A percentile compares a stretch with the other conserved stretches of the same genome.
phyloP scores from a whole-genome alignment of 1,140 invertebrate species.

The Daktulosphaira vitifoliae region DNA sequence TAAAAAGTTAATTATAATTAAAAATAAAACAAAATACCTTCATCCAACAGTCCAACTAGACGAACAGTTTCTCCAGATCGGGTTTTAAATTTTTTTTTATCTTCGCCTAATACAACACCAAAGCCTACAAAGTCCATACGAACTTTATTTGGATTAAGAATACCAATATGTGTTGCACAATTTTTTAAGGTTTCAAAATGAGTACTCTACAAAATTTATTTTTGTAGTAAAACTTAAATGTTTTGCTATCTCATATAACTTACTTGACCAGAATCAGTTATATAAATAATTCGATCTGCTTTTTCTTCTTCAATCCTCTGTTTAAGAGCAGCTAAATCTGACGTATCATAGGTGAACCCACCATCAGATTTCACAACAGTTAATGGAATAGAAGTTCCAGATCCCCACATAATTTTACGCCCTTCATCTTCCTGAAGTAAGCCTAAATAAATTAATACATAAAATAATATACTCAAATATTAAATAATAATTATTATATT shows the following conservation, averaged over 20 bases:
- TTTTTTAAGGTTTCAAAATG: constrained; percentile 73
- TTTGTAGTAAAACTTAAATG: constrained; percentile 39
- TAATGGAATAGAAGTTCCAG: constrained; percentile 61
- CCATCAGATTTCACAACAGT: constrained; percentile 97
- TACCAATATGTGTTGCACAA: constrained; percentile 62
- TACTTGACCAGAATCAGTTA: constrained; percentile 88
- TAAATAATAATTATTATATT: constrained; percentile 34
- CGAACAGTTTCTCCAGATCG: constrained; percentile 93
- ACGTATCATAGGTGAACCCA: constrained; percentile 98
- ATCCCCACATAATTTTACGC: constrained; percentile 71
- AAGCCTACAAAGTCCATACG: constrained; percentile 87
- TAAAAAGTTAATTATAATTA: constrained; percentile 11
- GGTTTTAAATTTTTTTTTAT: constrained; percentile 99
- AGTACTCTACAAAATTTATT: constrained; percentile 45
- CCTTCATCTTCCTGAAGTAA: constrained; percentile 83
- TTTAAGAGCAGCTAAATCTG: constrained; percentile 87
- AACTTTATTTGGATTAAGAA: constrained; percentile 54
- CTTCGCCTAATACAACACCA: constrained; percentile 95
- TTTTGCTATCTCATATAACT: too few relatives aligned
- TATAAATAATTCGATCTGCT: constrained; percentile 87
- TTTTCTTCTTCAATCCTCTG: constrained; percentile 83
- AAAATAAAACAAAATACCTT: constrained; percentile 53
- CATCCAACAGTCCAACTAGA: constrained; percentile 83
- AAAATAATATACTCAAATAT: constrained; percentile 25
- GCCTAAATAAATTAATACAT: constrained; percentile 38